These are phyloP conservation scores for Arenicola marina DNA, from an alignment of 2,888 invertebrate genomes.

Conservation along the genomic window DNA sequence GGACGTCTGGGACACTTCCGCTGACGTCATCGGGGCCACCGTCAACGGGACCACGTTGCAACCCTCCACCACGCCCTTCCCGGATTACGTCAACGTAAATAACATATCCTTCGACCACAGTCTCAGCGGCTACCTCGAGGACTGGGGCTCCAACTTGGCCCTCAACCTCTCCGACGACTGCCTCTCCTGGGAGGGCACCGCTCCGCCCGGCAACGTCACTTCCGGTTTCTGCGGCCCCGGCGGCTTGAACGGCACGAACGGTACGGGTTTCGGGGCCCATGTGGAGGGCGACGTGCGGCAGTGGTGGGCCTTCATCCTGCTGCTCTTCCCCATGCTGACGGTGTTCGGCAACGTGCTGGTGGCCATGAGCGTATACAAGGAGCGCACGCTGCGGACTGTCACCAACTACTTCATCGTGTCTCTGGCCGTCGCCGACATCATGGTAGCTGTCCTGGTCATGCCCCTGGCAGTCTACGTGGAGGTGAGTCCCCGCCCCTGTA, in stretches of 20 bases:
- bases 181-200: background rate
- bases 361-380: slow-evolving; percentile 86
- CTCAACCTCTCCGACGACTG: background rate
- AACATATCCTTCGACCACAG: slow-evolving; percentile 1
- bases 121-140: background rate
- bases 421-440: slow-evolving; percentile 91
- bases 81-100: slow-evolving; percentile 2
- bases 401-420: slow-evolving; percentile 99
- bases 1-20: too few species aligned
- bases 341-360: slow-evolving; percentile 97
- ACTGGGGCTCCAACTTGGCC: background rate
- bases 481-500: too few species aligned
- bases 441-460: slow-evolving; percentile 97
- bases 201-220: too few species aligned
- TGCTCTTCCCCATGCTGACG: slow-evolving; percentile 82
- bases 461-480: slow-evolving; percentile 98
- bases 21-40: too few species aligned
- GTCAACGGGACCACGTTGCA: too few species aligned
- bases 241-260: slow-evolving; percentile 4
- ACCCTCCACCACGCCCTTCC: background rate
- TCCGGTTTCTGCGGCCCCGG: background rate
- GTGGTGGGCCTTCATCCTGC: slow-evolving; percentile 63
- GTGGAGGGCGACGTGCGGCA: background rate
- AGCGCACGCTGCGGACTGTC: slow-evolving; percentile 90
- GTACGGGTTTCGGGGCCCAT: background rate